Evolutionary conservation across 2,888 invertebrate species (phyloP).

Genomic region (Philereme vetulata): DNA sequence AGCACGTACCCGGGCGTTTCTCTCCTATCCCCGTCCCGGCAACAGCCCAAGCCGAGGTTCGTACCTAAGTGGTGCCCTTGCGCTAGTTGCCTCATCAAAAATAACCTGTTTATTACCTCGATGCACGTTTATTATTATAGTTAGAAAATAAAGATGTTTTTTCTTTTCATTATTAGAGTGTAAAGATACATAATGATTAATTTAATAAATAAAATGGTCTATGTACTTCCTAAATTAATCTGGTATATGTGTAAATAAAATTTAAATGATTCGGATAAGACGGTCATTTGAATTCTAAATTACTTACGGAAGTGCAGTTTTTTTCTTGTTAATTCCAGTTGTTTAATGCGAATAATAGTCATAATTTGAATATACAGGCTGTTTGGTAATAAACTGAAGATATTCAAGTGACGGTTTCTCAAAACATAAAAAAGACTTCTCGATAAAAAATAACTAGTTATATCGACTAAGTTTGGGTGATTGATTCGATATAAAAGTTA

Average conservation of each 20-base stretch:
- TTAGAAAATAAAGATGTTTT: not conserved
- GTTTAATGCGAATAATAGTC: not conserved
- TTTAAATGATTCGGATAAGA: constrained; percentile 15
- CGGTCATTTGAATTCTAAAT: constrained; percentile 19
- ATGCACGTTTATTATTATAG: not conserved
- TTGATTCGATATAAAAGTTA: too few relatives aligned
- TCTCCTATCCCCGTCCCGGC: too few relatives aligned
- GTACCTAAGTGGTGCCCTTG: too few relatives aligned
- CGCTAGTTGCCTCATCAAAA: too few relatives aligned
- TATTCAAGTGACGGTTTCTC: too few relatives aligned
- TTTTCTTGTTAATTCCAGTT: constrained; percentile 2
- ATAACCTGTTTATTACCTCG: too few relatives aligned
- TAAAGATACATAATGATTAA: constrained; percentile 29
- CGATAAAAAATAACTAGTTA: too few relatives aligned
- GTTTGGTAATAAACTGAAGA: too few relatives aligned
- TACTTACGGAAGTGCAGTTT: constrained; percentile 7
- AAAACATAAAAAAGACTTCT: too few relatives aligned
- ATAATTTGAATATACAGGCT: not conserved
- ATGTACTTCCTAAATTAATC: constrained; percentile 24
- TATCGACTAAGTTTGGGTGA: too few relatives aligned
- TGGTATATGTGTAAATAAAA: constrained; percentile 23
- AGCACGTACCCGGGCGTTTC: too few relatives aligned
- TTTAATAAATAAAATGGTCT: constrained; percentile 32
- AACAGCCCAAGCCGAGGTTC: too few relatives aligned
- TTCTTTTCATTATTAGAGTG: constrained; percentile 17